A percentile compares a stretch with the other conserved stretches of the same genome.
These are phyloP conservation scores for Tragelaphus buxtoni DNA, from an alignment of 2,113 vertebrate genomes.

Conservation along the genomic window DNA sequence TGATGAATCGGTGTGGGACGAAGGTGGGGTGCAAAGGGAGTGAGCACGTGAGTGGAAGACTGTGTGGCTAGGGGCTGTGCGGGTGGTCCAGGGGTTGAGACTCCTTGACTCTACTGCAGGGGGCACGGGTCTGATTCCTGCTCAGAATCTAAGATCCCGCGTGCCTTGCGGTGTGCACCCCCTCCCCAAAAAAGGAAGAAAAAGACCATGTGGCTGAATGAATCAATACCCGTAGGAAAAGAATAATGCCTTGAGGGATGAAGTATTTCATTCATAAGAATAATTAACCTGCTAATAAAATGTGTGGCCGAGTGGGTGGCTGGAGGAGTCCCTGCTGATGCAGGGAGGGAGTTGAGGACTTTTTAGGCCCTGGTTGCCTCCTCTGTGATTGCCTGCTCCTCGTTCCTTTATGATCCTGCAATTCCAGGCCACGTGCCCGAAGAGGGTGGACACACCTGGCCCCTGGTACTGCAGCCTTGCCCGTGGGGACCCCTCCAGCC, in stretches of 20 bases:
- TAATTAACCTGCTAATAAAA: fast-evolving
- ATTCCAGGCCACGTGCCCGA: fast-evolving
- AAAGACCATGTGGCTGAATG: fast-evolving
- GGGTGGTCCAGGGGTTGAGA: neutral
- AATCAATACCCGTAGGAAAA: fast-evolving
- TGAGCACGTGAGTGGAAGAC: fast-evolving
- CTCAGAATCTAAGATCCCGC: neutral
- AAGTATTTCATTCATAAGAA: fast-evolving
- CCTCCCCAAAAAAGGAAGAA: fast-evolving
- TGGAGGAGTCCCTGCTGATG: neutral
- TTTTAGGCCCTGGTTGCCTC: neutral
- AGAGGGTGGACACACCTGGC: fast-evolving
- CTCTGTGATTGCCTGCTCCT: neutral
- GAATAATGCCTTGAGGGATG: fast-evolving
- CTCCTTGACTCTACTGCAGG: neutral
- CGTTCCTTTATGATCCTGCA: fast-evolving
- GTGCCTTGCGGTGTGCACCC: neutral
- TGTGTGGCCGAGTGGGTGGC: fast-evolving
- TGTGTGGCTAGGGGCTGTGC: neutral
- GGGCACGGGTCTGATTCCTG: neutral
- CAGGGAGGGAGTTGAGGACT: fast-evolving
- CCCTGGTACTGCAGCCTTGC: no score
- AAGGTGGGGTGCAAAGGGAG: fast-evolving
- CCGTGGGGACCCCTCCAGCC: neutral
- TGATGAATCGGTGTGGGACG: fast-evolving